Evolutionary conservation across 2,113 vertebrate species (phyloP), one percentile per base, ranked within the genome.

Genomic region (Myrmecobius fasciatus): DNA sequence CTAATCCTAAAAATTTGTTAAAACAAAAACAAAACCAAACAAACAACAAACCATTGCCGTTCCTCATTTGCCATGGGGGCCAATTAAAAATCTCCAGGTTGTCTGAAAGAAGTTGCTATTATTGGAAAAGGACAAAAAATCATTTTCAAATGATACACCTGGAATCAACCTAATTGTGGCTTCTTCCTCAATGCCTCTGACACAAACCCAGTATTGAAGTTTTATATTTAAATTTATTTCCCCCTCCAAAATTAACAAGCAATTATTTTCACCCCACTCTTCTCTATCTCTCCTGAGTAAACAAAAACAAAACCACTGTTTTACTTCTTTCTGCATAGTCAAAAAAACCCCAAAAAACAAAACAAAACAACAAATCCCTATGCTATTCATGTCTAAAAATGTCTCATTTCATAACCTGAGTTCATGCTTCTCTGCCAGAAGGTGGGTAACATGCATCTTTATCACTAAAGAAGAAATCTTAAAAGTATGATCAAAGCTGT

Each of bases 31-130:
- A 49, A 8, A 49, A 49, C 49, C 49, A 14, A 8, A 75, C 48
- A 89, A 46, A 12, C 92, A 48, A n/a, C n/a, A n/a, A n/a, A n/a
- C n/a, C 8, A 36, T 3, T 47, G 67, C 17, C 0, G 0, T 46
- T 88, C 25, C 24, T 24, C 2, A 0, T 0, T 24, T 0, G 56
- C 0, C 0, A 46, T 22, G 20, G n/a, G 25, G 47, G 89, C 22
- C 31, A 53, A 11, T 3, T 43, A 89, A 92, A 89, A 88, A 0
- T 48, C 83, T 1, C 47, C 52, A 49, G 49, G 20, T 0, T 17
- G 25, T 67, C 46, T 48, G 2, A 52, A 90, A 83, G 24, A 53
- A 75, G 54, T 43, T 2, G n/a, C 14, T 20, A 75, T n/a, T 12
- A 67, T 12, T 2, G 17, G 60, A 75, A 75, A 75, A n/a, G 36